Conservation (phyloP, 1,140 invertebrate species). For the Pogonomyrmex barbatus region DNA sequence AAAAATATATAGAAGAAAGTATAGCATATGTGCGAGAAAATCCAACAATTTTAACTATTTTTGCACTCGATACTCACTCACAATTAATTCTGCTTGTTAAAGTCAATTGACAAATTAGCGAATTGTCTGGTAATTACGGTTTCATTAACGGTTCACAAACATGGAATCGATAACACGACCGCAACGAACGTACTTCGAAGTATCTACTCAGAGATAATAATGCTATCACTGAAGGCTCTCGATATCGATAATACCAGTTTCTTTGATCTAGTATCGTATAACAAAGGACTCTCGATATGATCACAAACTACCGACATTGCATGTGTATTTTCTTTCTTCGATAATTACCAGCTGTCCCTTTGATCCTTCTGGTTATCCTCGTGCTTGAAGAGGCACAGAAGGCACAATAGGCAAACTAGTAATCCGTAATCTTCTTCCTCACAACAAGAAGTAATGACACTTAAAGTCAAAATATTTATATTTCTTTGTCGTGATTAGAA, state of each 20-base stretch:
- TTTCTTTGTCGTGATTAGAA: background rate
- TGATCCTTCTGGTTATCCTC: slow-evolving; percentile 44
- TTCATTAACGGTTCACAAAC: slow-evolving; percentile 56
- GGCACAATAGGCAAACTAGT: background rate
- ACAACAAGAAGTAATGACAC: background rate
- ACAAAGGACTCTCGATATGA: slow-evolving; percentile 36
- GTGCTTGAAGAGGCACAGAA: background rate
- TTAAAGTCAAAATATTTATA: slow-evolving; percentile 19
- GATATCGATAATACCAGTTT: slow-evolving; percentile 47
- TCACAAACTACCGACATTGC: background rate
- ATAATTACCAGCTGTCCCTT: slow-evolving; percentile 35
- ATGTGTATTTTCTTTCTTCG: slow-evolving; percentile 18
- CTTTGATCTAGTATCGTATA: slow-evolving; percentile 44
- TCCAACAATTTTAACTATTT: background rate
- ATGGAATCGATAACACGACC: slow-evolving; percentile 41
- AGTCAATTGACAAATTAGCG: background rate
- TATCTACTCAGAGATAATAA: slow-evolving; percentile 36
- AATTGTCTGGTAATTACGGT: slow-evolving; percentile 55
- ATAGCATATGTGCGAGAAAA: background rate
- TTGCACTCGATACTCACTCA: background rate
- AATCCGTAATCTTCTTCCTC: background rate
- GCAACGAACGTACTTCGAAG: slow-evolving; percentile 25
- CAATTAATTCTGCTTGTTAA: slow-evolving; percentile 36
- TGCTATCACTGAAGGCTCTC: background rate
- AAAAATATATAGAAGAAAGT: background rate